Conservation (phyloP, 2,888 invertebrate genomes). For the Crematogaster levior region DNA sequence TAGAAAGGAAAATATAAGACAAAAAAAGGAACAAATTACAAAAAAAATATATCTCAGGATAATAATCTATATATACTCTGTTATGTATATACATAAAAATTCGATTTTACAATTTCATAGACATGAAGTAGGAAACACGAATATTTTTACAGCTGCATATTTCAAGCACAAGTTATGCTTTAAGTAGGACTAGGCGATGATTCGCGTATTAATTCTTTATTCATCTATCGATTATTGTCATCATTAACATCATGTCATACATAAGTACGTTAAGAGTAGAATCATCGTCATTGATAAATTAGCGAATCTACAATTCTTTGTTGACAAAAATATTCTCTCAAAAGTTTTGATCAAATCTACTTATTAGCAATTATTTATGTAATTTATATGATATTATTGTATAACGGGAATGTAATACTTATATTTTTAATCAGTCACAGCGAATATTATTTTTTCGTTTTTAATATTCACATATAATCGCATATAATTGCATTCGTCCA, state of each 20-base stretch:
- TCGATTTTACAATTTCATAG: constrained; percentile 5
- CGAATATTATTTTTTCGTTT: constrained; percentile 29
- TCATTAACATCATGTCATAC: constrained; percentile 22
- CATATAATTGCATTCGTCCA: constrained; percentile 29
- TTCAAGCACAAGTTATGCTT: constrained; percentile 24
- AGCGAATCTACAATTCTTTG: background rate
- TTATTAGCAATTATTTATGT: constrained; percentile 25
- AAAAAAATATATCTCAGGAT: constrained; percentile 38
- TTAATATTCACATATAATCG: constrained; percentile 39
- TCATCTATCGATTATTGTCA: constrained; percentile 26
- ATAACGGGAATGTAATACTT: constrained; percentile 36
- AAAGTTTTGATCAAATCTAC: constrained; percentile 32
- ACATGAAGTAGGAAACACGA: constrained; percentile 3
- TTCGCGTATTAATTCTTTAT: constrained; percentile 20
- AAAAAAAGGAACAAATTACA: constrained; percentile 34
- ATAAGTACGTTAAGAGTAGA: constrained; percentile 16
- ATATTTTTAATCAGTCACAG: constrained; percentile 56
- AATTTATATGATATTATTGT: constrained; percentile 20
- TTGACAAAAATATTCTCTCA: constrained; percentile 23
- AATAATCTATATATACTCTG: constrained; percentile 13
- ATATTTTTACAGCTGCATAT: constrained; percentile 20
- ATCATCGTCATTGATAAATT: constrained; percentile 18
- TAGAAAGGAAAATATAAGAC: constrained; percentile 12
- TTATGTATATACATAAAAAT: constrained; percentile 44
- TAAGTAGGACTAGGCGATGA: constrained; percentile 29